Evolutionary conservation across 1,140 invertebrate species (phyloP).

Genomic region (Drosophila sucinea): DNA sequence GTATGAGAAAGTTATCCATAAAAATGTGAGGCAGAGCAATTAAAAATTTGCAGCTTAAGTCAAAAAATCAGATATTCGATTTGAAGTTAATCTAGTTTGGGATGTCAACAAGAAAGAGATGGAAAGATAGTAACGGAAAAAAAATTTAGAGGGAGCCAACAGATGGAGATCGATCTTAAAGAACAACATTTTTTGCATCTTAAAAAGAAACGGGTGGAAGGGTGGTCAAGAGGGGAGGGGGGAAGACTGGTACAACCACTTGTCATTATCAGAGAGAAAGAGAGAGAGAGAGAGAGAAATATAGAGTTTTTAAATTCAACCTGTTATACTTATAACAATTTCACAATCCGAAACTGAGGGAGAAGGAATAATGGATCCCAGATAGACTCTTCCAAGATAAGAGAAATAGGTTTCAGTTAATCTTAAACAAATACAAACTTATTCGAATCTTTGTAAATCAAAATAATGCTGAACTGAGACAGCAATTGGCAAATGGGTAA

Average conservation of each 20-base stretch:
- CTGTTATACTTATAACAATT: not conserved
- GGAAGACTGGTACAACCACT: too few relatives aligned
- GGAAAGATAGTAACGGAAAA: not conserved
- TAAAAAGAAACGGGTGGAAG: not conserved
- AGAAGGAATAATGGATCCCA: not conserved
- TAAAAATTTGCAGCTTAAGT: not conserved
- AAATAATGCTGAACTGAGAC: too few relatives aligned
- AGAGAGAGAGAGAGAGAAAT: not conserved
- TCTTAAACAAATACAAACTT: too few relatives aligned
- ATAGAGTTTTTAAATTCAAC: not conserved
- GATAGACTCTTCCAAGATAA: not conserved
- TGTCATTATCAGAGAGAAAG: not conserved
- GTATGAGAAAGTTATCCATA: not conserved
- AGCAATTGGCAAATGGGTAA: not conserved
- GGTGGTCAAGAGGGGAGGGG: too few relatives aligned
- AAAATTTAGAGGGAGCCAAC: not conserved
- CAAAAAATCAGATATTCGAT: too few relatives aligned
- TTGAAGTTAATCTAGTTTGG: too few relatives aligned
- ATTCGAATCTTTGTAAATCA: too few relatives aligned
- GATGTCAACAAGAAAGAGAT: slow-evolving; percentile 3
- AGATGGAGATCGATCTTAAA: too few relatives aligned
- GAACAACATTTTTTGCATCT: not conserved
- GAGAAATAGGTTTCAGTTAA: not conserved
- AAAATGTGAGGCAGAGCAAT: not conserved
- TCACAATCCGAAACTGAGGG: not conserved